A percentile compares a stretch with the other conserved stretches of the same genome.
These are phyloP conservation scores for Dasysyrphus tricinctus DNA, from an alignment of 2,888 invertebrate species.

Conservation along the genomic window DNA sequence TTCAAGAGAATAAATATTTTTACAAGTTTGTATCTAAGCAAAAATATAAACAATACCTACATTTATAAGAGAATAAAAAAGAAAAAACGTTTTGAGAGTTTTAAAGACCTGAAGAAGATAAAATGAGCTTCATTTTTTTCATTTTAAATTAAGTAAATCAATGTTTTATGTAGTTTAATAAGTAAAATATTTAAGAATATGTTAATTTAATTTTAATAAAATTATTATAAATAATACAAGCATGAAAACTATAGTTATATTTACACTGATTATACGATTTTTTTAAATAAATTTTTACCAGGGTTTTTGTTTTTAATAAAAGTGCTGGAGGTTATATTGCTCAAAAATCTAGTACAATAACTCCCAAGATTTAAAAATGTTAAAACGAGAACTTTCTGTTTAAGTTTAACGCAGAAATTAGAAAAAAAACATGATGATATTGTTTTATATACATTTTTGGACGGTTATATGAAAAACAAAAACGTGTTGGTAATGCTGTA, in stretches of 20 bases:
- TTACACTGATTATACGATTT: neutral
- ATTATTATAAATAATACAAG: slow-evolving; percentile 12
- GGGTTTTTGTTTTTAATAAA: too few species aligned
- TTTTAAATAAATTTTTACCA: neutral
- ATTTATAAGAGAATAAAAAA: neutral
- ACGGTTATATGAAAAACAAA: too few species aligned
- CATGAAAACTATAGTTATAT: neutral
- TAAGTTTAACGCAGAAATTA: too few species aligned
- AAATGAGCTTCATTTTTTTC: neutral
- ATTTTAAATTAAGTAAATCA: neutral
- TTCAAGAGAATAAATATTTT: slow-evolving; percentile 26
- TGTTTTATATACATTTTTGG: too few species aligned
- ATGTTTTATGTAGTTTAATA: neutral
- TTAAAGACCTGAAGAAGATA: slow-evolving; percentile 60
- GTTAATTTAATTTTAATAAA: slow-evolving; percentile 5
- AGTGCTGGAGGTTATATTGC: too few species aligned
- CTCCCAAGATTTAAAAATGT: too few species aligned
- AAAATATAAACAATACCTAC: neutral
- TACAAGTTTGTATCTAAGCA: neutral
- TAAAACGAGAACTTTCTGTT: too few species aligned
- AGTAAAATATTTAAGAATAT: neutral
- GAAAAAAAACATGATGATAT: too few species aligned
- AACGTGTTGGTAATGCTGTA: too few species aligned
- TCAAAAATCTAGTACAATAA: too few species aligned
- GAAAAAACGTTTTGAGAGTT: slow-evolving; percentile 55